Evolutionary conservation across 2,113 vertebrate species (phyloP).

Genomic region (Empidonax traillii): DNA sequence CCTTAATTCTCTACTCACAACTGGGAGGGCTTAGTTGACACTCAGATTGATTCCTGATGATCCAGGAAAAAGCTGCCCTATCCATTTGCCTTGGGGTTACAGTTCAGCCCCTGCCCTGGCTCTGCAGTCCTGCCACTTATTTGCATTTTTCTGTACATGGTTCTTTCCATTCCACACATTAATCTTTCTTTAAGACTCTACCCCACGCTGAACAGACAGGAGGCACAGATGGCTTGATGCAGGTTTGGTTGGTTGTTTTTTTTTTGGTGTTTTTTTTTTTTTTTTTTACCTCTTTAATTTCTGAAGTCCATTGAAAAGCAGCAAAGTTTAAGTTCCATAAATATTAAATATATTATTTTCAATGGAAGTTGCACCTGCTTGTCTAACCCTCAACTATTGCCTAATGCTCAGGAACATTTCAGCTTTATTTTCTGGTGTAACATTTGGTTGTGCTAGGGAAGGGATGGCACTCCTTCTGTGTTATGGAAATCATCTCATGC

Average conservation of each 20-base stretch:
- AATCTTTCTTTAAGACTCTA: slow-evolving; percentile 17
- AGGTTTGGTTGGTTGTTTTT: neutral
- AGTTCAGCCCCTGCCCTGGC: neutral
- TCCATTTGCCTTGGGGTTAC: neutral
- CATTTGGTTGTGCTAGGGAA: neutral
- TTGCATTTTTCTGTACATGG: slow-evolving; percentile 7
- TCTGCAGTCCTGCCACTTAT: neutral
- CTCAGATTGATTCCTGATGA: neutral
- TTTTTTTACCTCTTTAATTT: slow-evolving; percentile 15
- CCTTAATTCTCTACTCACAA: neutral
- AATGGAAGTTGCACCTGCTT: neutral
- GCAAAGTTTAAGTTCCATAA: slow-evolving; percentile 20
- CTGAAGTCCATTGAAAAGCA: neutral
- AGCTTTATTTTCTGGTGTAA: neutral
- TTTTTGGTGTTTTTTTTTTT: neutral
- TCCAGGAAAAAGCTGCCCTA: neutral
- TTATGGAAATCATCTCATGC: neutral
- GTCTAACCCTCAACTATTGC: neutral
- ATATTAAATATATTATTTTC: neutral
- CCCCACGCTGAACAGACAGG: neutral
- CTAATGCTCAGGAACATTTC: neutral
- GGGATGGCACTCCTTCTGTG: rapidly evolving
- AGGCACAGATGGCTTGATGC: slow-evolving; percentile 30
- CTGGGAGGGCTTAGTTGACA: neutral
- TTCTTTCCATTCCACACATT: slow-evolving; percentile 26